Evolutionary conservation across 2,113 vertebrate genomes (phyloP), one percentile per base, ranked within the genome.

Genomic region (Osmerus mordax): DNA sequence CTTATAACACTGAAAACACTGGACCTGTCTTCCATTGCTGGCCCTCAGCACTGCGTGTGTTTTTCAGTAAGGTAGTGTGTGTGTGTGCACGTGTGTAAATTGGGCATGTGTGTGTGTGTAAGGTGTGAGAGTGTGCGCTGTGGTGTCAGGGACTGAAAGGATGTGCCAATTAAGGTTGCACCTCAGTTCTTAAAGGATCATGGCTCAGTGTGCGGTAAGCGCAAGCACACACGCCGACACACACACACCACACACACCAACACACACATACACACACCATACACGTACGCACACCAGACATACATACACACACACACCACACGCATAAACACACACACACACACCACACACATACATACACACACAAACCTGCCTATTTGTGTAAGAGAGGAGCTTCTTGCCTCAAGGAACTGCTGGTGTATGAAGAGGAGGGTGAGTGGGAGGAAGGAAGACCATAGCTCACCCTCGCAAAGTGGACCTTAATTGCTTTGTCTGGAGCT

Each of bases 401-500:
- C 58, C 58, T 60, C 58, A 21, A 12, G 58, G 58, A 60, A 60
- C 58, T 15, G 25, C 28, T 67, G 66, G 67, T 69, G 53, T 29
- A 32, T 56, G 71, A 51, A 19, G 75, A 23, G 55, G 32, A 51
- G 5, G 36, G 18, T 56, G 23, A n/a, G 3, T 70, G 63, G 4
- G 52, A 29, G 18, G 68, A 65, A 53, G 15, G 28, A 65, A 62
- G 14, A 21, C 67, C 65, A 67, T 23, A 66, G 76, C 28, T 67
- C 65, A 21, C 54, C 72, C 74, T 81, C 72, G 74, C 74, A 74
- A 52, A 64, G 67, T 63, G 25, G n/a, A 65, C 21, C 32, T 72
- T 77, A 83, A 84, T 85, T 82, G 78, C 76, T 70, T 70, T 59
- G 47, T 60, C 18, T 60, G 54, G 54, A 56, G 14, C 54, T 56